phyloP scores from a whole-genome alignment of 2,113 vertebrate genomes.

The Asarcornis scutulata region DNA sequence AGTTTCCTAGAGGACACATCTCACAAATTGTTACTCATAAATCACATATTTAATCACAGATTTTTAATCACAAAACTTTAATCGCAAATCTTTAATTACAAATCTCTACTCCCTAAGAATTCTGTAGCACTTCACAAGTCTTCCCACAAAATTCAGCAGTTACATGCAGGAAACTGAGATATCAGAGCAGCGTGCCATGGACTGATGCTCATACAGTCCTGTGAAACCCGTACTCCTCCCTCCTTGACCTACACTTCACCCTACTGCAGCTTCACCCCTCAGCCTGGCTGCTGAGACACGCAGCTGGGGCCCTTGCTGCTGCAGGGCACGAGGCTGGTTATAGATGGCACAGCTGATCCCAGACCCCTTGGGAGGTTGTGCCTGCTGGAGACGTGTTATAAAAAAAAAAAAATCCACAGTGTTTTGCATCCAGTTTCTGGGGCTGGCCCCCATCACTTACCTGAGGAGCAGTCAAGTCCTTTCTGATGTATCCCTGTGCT shows the following conservation, averaged over 20 bases:
- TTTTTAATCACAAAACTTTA: no score
- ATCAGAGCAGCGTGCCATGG: not conserved
- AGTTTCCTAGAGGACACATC: not conserved
- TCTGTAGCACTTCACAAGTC: not conserved
- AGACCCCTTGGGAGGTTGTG: no score
- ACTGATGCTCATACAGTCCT: not conserved
- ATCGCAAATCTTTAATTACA: not conserved
- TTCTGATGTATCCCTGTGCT: no score
- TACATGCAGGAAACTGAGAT: not conserved
- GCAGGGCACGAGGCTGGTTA: no score
- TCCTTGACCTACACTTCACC: not conserved
- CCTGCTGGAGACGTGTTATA: no score
- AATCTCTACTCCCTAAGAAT: not conserved
- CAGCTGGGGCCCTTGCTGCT: no score
- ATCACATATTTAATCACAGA: not conserved
- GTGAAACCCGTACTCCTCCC: not conserved
- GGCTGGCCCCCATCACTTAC: no score
- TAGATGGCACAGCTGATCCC: no score
- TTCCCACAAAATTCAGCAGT: not conserved
- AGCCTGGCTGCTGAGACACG: no score
- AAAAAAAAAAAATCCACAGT: no score
- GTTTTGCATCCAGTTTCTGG: no score
- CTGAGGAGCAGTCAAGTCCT: no score
- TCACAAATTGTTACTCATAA: not conserved
- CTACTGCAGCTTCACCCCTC: not conserved